Evolutionary conservation across 1,140 invertebrate genomes (phyloP).

Genomic region (Littorina saxatilis): DNA sequence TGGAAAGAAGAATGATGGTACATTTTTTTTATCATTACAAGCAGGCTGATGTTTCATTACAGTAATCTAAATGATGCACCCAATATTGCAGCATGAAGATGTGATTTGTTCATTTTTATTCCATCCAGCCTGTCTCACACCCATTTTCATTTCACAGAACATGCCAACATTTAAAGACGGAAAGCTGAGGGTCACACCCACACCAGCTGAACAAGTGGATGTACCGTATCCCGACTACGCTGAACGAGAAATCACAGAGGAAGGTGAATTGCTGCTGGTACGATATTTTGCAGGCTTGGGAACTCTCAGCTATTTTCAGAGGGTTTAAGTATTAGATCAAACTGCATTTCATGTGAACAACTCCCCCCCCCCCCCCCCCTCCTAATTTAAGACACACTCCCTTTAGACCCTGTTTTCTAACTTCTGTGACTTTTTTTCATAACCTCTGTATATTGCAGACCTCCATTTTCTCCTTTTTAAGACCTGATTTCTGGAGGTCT

Average conservation of each 20-base stretch:
- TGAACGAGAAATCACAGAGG: slow-evolving; percentile 24
- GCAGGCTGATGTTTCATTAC: neutral
- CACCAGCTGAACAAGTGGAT: slow-evolving; percentile 26
- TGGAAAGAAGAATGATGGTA: neutral
- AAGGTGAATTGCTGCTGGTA: slow-evolving; percentile 21
- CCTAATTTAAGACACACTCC: neutral
- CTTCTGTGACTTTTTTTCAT: neutral
- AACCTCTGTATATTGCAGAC: neutral
- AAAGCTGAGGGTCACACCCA: neutral
- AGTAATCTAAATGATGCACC: too few relatives aligned
- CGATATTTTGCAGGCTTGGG: neutral
- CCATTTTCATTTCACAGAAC: slow-evolving; percentile 5
- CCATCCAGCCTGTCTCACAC: too few relatives aligned
- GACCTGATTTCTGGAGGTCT: too few relatives aligned
- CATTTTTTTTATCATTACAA: neutral
- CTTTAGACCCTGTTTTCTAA: neutral
- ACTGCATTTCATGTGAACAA: neutral
- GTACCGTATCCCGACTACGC: slow-evolving; percentile 30
- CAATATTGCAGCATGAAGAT: too few relatives aligned
- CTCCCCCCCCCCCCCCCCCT: too few relatives aligned
- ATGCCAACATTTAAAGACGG: slow-evolving; percentile 34
- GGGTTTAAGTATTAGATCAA: neutral
- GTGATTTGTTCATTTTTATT: too few relatives aligned
- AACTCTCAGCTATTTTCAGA: neutral
- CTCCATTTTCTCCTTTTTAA: too few relatives aligned